These are phyloP conservation scores for Agriopis aurantiaria DNA, from an alignment of 2,888 invertebrate genomes.

Conservation along the genomic window DNA sequence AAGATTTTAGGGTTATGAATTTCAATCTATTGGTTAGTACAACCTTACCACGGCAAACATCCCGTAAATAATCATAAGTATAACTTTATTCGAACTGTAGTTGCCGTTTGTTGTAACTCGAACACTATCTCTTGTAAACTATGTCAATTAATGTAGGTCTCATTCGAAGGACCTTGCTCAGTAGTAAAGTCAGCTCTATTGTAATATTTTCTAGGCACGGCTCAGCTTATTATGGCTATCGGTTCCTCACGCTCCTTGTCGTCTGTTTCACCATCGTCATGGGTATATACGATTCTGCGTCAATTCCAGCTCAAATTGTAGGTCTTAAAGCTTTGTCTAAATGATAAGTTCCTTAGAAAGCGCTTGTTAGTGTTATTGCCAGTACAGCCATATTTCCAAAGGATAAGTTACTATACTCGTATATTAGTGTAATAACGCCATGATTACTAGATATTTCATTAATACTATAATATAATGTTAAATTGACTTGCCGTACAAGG, in stretches of 20 bases:
- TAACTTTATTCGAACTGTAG: not conserved
- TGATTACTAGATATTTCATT: not conserved
- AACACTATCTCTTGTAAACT: not conserved
- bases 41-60: too few relatives aligned
- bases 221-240: slow-evolving; percentile 8
- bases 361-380: not conserved
- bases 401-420: too few relatives aligned
- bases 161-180: not conserved
- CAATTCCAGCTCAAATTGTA: not conserved
- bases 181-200: not conserved
- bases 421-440: not conserved
- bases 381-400: not conserved
- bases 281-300: not conserved
- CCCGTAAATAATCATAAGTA: too few relatives aligned
- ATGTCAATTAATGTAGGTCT: not conserved
- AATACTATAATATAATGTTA: not conserved
- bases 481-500: not conserved
- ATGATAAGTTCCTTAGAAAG: not conserved
- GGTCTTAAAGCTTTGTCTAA: not conserved
- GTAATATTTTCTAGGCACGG: not conserved
- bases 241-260: slow-evolving; percentile 7
- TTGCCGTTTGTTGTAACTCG: not conserved
- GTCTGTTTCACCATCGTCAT: slow-evolving; percentile 1
- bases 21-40: too few relatives aligned
- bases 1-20: too few relatives aligned